phyloP scores from a whole-genome alignment of 2,113 vertebrate species.

The Phalacrocorax pelagicus region DNA sequence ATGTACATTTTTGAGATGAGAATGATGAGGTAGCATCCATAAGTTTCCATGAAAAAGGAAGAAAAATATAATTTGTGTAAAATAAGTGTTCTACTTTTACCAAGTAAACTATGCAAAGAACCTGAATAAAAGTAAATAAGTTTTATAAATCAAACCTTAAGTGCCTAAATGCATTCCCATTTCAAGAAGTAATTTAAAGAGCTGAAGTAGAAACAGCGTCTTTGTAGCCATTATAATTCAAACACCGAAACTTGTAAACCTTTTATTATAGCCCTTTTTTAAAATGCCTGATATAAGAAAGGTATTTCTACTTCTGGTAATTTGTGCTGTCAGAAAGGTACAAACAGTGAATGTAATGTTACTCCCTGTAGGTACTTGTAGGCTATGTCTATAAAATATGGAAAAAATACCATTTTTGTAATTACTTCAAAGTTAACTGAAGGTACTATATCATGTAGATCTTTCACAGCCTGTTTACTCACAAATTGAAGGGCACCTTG shows the following conservation, averaged over 20 bases:
- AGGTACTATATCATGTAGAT: background rate
- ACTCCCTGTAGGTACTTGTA: background rate
- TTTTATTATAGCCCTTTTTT: conserved; percentile 13
- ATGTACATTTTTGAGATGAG: background rate
- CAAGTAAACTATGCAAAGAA: background rate
- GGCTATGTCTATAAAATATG: background rate
- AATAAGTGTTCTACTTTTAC: conserved; percentile 10
- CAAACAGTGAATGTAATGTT: background rate
- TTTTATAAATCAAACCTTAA: conserved; percentile 54
- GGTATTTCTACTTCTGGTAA: background rate
- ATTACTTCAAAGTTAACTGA: background rate
- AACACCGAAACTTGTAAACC: conserved; percentile 7
- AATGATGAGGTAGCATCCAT: conserved; percentile 12
- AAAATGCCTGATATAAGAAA: background rate
- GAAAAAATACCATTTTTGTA: background rate
- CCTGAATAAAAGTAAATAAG: conserved; percentile 25
- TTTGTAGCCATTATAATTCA: conserved; percentile 35
- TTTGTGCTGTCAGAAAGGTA: background rate
- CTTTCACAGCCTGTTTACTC: background rate
- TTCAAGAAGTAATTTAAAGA: conserved; percentile 38
- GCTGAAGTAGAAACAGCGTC: background rate
- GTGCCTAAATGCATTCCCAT: background rate
- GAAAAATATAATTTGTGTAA: conserved; percentile 2
- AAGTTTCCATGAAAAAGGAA: conserved; percentile 16
- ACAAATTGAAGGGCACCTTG: background rate